These are phyloP conservation scores for Caradrina clavipalpis DNA, from an alignment of 2,888 invertebrate genomes.

Conservation along the genomic window DNA sequence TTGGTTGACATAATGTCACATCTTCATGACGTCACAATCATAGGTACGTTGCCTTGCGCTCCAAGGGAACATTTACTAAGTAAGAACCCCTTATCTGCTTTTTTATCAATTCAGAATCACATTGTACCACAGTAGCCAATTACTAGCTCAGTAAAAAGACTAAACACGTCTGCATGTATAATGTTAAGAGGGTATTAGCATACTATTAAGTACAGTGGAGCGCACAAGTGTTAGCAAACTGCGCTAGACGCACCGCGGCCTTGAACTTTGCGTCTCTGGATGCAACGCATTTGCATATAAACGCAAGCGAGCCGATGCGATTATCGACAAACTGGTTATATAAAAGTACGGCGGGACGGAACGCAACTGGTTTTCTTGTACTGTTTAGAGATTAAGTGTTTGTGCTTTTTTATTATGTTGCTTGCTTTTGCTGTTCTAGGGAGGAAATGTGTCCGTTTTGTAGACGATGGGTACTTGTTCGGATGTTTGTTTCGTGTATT, in stretches of 20 bases:
- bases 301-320: conserved; percentile 76
- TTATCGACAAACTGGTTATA: conserved; percentile 79
- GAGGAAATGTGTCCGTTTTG: conserved; percentile 34
- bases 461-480: background rate
- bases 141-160: conserved; percentile 19
- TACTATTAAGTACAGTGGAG: conserved; percentile 66
- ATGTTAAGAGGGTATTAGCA: conserved; percentile 48
- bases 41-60: background rate
- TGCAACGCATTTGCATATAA: conserved; percentile 88
- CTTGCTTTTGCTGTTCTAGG: conserved; percentile 31
- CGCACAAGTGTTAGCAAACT: conserved; percentile 69
- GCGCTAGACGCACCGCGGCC: conserved; percentile 77
- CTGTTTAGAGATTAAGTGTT: conserved; percentile 68
- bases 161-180: conserved; percentile 22
- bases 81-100: background rate
- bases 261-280: conserved; percentile 83
- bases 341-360: conserved; percentile 66
- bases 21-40: too few relatives aligned
- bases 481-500: background rate
- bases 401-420: conserved; percentile 49
- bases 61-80: background rate
- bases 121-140: conserved; percentile 19
- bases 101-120: background rate
- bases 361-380: conserved; percentile 77
- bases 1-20: too few relatives aligned